Base-by-base conservation (phyloP, 2,888 invertebrate species). In the Chrysolina haemoptera region DNA sequence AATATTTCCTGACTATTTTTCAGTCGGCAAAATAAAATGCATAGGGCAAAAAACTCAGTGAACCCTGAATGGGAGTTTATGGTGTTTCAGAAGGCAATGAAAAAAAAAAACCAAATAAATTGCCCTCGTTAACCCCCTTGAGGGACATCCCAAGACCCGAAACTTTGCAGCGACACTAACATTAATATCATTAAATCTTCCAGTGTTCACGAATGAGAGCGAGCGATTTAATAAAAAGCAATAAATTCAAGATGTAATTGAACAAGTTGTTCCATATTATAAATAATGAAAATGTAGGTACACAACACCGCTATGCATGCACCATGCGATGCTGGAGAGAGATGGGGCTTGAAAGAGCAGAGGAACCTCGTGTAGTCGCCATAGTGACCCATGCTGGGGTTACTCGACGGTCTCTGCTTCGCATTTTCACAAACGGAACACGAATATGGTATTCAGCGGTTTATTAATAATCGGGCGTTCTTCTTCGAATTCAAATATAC, bases 351-450 rank as follows among this genome's bases (percentile, higher is more conserved):
- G 20, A 53, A 20, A 20, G 11, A 18, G 53, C 12, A 20, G 53
- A 53, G 10, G 11, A 20, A 53, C 53, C 53, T 12, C 53, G 18
- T 20, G 22, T 53, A 53, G 55, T 43, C 62, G 48, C 71, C 71
- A 71, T 71, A 62, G 50, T 55, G 71, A 71, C 65, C 65, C 76
- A 76, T 70, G 77, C 81, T 78, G 80, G 18, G 79, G 76, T 75
- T 75, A 70, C 75, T 69, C 73, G 79, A 72, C 77, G 77, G 78
- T 78, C 77, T 78, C 75, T 71, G 75, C 74, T 64, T 68, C 78
- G 74, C 75, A 78, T 79, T 80, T 81, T 79, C 78, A 80, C 78
- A 79, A 81, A 80, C 69, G 66, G 77, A 74, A 79, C 77, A 74
- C 73, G 74, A 78, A 72, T 71, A 68, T 70, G 72, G 77, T 75